Conservation (phyloP, 2,113 vertebrate species). For the Gorsachius goisagi region DNA sequence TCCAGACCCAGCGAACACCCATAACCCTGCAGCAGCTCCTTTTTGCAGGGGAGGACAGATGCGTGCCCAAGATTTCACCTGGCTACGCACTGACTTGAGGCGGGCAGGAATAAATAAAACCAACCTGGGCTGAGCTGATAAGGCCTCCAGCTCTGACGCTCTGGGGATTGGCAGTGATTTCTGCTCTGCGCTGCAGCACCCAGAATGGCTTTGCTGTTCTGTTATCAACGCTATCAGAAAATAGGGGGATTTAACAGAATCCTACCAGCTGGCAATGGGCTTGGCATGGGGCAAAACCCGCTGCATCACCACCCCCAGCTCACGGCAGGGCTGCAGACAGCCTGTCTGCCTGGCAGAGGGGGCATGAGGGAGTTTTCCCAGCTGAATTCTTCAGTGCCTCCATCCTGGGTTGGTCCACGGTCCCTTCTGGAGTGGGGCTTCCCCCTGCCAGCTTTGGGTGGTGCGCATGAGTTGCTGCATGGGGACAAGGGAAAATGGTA, state of each 20-base stretch:
- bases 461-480: neutral
- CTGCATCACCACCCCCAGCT: neutral
- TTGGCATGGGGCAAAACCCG: neutral
- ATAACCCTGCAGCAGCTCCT: neutral
- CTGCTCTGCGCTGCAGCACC: neutral
- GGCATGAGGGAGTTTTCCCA: neutral
- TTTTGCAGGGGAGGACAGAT: neutral
- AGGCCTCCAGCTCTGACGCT: neutral
- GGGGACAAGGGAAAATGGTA: neutral
- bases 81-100: fast-evolving
- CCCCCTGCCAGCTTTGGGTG: neutral
- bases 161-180: neutral
- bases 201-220: neutral
- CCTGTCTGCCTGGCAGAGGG: neutral
- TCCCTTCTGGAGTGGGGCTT: neutral
- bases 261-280: neutral
- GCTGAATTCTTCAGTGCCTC: neutral
- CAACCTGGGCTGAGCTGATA: neutral
- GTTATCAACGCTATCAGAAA: neutral
- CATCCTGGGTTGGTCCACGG: neutral
- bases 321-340: neutral
- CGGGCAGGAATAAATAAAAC: neutral
- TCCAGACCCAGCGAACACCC: neutral
- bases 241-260: neutral
- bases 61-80: fast-evolving